Evolutionary conservation across 2,797 vertebrate genomes (phyloP), one percentile per base, ranked within the genome.

Genomic region (Gobionotothen gibberifrons): DNA sequence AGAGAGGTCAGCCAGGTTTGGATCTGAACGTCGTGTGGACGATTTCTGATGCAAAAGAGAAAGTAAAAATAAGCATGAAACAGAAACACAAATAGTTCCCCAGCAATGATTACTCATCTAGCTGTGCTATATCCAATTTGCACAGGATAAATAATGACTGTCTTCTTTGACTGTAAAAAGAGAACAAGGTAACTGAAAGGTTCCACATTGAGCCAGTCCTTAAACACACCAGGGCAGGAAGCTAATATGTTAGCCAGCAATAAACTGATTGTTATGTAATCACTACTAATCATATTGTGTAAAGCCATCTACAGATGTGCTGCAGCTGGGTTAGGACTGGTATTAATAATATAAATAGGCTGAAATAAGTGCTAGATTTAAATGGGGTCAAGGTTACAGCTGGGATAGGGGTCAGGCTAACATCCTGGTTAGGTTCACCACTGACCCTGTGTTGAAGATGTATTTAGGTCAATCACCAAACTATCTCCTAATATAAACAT

Each of bases 11-110:
- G 89, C 71, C 44, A 86, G 47, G 39, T 94, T 94, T 8, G 95
- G 87, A 52, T 99, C 97, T 0, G 96, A 95, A 67, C 85, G 96
- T 29, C 96, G 96, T 48, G 92, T 87, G 13, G 97, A 95, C 74
- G 95, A 97, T 95, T 98, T 92, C 79, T 90, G 65, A 69, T 13
- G n/a, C 3, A 81, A 83, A 0, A 56, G 10, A 43, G 11, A 64
- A 69, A 74, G 21, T 29, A 43, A 74, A 54, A 76, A 16, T 9
- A 79, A 46, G 13, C 17, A 73, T 14, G 16, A 72, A 79, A 65
- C 14, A 61, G 16, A 4, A 21, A 69, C 14, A 58, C 16, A 74
- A 63, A 61, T 9, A 32, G 13, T 58, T 54, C 76, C 29, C 21
- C 52, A 78, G 26, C 5, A 63, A 26, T 36, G 15, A 42, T 39